A percentile compares a stretch with the other conserved stretches of the same genome.
phyloP scores from a whole-genome alignment of 2,888 invertebrate species.

The Cheilosia urbana region DNA sequence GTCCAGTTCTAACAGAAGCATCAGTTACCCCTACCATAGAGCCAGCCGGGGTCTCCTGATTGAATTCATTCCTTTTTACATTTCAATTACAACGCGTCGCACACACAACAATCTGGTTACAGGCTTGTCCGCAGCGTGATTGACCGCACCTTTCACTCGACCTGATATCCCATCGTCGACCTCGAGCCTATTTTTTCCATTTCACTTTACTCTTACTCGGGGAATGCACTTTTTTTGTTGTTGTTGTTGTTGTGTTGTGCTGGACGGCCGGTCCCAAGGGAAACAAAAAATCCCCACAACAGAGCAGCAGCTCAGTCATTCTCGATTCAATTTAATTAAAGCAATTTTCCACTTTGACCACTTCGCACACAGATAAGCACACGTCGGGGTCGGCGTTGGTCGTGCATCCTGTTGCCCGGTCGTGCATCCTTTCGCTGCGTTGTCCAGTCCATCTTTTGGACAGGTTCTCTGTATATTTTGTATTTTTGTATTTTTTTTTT shows the following conservation, averaged over 20 bases:
- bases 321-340: slow-evolving; percentile 75
- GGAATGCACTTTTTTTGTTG: slow-evolving; percentile 69
- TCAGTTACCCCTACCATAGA: not conserved
- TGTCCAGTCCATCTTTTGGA: slow-evolving; percentile 68
- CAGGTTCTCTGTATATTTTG: slow-evolving; percentile 9
- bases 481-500: not conserved
- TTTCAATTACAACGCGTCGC: slow-evolving; percentile 64
- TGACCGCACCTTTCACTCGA: slow-evolving; percentile 74
- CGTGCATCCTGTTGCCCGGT: slow-evolving; percentile 61
- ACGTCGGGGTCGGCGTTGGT: not conserved
- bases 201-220: slow-evolving; percentile 38
- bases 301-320: slow-evolving; percentile 63
- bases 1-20: not conserved
- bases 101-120: slow-evolving; percentile 71
- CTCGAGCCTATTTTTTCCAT: slow-evolving; percentile 35
- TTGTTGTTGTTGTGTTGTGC: slow-evolving; percentile 22
- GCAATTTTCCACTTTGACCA: slow-evolving; percentile 75
- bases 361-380: slow-evolving; percentile 47
- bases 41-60: slow-evolving; percentile 11
- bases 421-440: slow-evolving; percentile 59
- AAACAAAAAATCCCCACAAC: slow-evolving; percentile 18
- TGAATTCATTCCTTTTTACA: slow-evolving; percentile 67
- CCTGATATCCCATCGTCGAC: slow-evolving; percentile 52
- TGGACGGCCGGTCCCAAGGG: slow-evolving; percentile 6
- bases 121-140: slow-evolving; percentile 72